These are phyloP conservation scores for Cynopterus sphinx DNA, from an alignment of 2,797 vertebrate genomes.

Conservation along the genomic window DNA sequence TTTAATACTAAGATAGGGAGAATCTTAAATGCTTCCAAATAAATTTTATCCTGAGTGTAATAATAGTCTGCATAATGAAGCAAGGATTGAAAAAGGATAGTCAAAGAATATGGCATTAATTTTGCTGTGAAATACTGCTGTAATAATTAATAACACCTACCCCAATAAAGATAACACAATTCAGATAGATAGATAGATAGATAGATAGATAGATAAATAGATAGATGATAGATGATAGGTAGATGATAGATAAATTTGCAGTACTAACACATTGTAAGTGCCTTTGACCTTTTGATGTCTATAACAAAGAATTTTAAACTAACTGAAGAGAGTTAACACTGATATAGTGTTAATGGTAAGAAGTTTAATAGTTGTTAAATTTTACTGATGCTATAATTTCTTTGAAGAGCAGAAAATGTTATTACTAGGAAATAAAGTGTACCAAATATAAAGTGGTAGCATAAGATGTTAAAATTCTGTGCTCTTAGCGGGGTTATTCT, in stretches of 20 bases:
- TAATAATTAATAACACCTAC: not conserved
- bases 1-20: not conserved
- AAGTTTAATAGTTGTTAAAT: not conserved
- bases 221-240: not conserved
- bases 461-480: not conserved
- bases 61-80: not conserved
- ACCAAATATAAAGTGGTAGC: not conserved
- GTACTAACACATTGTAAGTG: not conserved
- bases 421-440: not conserved
- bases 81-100: not conserved
- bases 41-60: not conserved
- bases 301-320: not conserved
- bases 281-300: not conserved
- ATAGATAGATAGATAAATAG: not conserved
- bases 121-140: not conserved
- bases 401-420: not conserved
- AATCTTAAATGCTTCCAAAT: not conserved
- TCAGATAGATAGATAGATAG: not conserved
- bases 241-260: not conserved
- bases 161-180: not conserved
- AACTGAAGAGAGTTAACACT: not conserved
- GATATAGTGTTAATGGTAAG: not conserved
- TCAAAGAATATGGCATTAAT: not conserved
- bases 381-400: not conserved
- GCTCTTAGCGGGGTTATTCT: not conserved